These are phyloP conservation scores for Parazoanthus swiftii DNA, from an alignment of 92 coral and sea anemone genomes.

Conservation along the genomic window DNA sequence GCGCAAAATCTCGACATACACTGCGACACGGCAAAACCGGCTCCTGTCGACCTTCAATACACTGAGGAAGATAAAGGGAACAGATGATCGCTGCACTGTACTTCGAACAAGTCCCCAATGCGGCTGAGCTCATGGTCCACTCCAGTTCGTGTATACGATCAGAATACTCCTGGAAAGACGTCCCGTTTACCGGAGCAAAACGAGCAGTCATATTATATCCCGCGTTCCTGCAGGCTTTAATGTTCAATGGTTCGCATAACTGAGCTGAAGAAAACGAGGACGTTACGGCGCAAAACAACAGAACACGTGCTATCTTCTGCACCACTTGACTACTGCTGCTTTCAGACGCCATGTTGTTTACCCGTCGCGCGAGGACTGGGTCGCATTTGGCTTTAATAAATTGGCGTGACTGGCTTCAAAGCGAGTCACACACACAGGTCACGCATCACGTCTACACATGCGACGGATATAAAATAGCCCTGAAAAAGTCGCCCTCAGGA, in stretches of 20 bases:
- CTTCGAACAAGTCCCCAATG: background rate
- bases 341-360: background rate
- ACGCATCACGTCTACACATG: too few relatives aligned
- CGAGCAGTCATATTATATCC: slow-evolving; percentile 17
- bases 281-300: background rate
- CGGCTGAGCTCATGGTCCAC: background rate
- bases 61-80: background rate
- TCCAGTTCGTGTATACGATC: background rate
- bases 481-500: too few relatives aligned
- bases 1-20: slow-evolving; percentile 23
- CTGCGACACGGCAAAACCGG: slow-evolving; percentile 35
- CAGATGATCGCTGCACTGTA: slow-evolving; percentile 15
- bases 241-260: slow-evolving; percentile 17
- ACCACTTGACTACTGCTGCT: background rate
- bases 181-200: background rate
- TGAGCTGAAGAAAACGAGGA: background rate
- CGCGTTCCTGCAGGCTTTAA: slow-evolving; percentile 2
- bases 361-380: too few relatives aligned
- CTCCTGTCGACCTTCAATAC: slow-evolving; percentile 12
- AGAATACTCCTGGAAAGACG: background rate
- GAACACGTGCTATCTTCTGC: background rate
- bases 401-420: too few relatives aligned
- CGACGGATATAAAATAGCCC: too few relatives aligned
- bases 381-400: too few relatives aligned
- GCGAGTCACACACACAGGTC: too few relatives aligned